Conservation (phyloP, 1,140 invertebrate species). For the Nomia melanderi region DNA sequence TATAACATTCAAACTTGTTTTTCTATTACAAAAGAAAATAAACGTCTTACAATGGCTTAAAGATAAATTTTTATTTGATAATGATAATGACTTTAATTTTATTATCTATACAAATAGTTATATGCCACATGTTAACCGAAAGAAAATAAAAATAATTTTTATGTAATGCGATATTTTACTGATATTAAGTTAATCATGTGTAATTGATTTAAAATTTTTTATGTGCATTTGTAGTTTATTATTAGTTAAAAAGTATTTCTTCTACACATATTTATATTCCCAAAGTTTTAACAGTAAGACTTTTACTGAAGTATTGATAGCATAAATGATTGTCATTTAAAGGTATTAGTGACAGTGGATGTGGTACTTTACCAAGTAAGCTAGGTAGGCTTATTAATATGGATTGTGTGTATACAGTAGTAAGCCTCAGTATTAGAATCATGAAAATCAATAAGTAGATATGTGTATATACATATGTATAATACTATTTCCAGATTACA, state of each 20-base stretch:
- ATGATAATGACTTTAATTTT: not conserved
- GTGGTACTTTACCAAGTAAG: constrained; percentile 38
- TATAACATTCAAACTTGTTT: constrained; percentile 7
- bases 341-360: constrained; percentile 51
- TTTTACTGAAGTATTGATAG: constrained; percentile 27
- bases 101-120: not conserved
- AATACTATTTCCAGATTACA: constrained; percentile 50
- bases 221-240: not conserved
- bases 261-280: constrained; percentile 1
- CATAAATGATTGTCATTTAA: constrained; percentile 34
- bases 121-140: not conserved
- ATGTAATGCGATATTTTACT: not conserved
- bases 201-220: not conserved
- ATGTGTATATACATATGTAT: constrained; percentile 33
- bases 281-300: not conserved
- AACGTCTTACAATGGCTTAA: not conserved
- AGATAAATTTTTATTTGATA: not conserved
- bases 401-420: constrained; percentile 53
- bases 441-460: constrained; percentile 55
- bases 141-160: not conserved
- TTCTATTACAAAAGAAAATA: constrained; percentile 11
- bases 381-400: constrained; percentile 55
- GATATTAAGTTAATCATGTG: not conserved
- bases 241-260: not conserved
- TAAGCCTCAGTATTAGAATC: constrained; percentile 46